Base-by-base conservation (phyloP, 2,113 vertebrate genomes). In the Redunca redunca region DNA sequence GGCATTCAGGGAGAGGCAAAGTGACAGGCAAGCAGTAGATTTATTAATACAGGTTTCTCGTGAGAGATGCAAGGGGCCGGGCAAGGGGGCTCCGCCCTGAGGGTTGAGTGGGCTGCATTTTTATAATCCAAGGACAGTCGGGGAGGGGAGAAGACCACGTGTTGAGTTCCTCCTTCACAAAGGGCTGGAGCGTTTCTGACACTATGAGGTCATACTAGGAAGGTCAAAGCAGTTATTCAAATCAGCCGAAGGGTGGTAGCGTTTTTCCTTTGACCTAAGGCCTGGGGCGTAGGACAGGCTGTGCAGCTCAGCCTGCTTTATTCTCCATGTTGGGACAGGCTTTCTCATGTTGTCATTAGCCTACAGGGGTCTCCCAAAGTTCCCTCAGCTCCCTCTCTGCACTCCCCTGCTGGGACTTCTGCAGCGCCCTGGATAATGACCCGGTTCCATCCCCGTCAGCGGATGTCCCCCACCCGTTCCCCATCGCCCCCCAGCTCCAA, bases 251-350 rank as follows among this genome's bases (percentile, higher is more conserved):
- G 67, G 19, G 67, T 67, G 33, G 33, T 6, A 40, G 23, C n/a
- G 3, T 6, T 71, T 12, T 40, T 40, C 33, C n/a, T 67, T 67
- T 67, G 17, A 19, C 64, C 12, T 40, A 23, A 12, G 67, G 23
- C 67, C n/a, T 40, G n/a, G n/a, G 67, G 67, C 4, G 12, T 40
- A 12, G 1, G 5, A 40, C 19, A 0, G 0, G 19, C 2, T 12
- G n/a, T 40, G 64, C 12, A 23, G 67, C 23, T 71, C 6, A 71
- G n/a, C 67, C 67, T 23, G n/a, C n/a, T 36, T 23, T 21, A 19
- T 36, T 71, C n/a, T 36, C 0, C 0, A 1, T 10, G 9, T 23
- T 36, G 5, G 0, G 2, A 21, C 11, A 71, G 64, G 9, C 19
- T 71, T 11, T 12, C 67, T 71, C 23, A 9, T 0, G 4, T n/a